Base-by-base conservation (phyloP, 2,797 vertebrate genomes). In the Sebastolobus alascanus region DNA sequence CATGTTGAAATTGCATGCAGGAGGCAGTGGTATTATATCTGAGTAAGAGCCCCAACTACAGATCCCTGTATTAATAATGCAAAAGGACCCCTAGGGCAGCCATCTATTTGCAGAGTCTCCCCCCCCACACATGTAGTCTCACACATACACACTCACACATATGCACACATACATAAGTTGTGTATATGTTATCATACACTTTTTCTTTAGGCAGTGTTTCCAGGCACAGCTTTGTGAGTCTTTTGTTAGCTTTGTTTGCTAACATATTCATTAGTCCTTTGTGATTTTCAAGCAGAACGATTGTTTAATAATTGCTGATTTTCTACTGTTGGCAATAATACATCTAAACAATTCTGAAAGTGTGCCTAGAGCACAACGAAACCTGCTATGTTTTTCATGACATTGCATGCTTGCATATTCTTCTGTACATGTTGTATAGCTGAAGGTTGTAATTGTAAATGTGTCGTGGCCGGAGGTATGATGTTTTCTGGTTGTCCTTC, bases 31-130 rank as follows among this genome's bases (percentile, higher is more conserved):
- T 93, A 88, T 95, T 94, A 91, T 94, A 92, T 92, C 85, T 90
- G 90, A 93, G 83, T 87, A 87, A 84, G 84, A 89, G 75, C 79
- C 68, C 75, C 80, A 87, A 86, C 77, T 87, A 93, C 91, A 92
- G 74, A 94, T 89, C 83, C 80, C 87, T 80, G 27, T 87, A 93
- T 96, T 93, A 95, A 96, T 95, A 94, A 94, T 96, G 89, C 90
- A 96, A 80, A n/a, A 88, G 89, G 82, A 89, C 90, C 94, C 91
- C 73, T 70, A 80, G 90, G 92, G 91, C 92, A 88, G 72, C 77
- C 86, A 87, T 91, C 89, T 93, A 93, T 94, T 94, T 92, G 89
- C 89, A 91, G 87, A 86, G 79, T 55, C 33, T 46, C 37, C 70
- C 61, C 61, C 18, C 12, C 43, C 35, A 40, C 50, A 54, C 78